Evolutionary conservation across 2,113 vertebrate species (phyloP), one percentile per base, ranked within the genome.

Genomic region (Buteo buteo): DNA sequence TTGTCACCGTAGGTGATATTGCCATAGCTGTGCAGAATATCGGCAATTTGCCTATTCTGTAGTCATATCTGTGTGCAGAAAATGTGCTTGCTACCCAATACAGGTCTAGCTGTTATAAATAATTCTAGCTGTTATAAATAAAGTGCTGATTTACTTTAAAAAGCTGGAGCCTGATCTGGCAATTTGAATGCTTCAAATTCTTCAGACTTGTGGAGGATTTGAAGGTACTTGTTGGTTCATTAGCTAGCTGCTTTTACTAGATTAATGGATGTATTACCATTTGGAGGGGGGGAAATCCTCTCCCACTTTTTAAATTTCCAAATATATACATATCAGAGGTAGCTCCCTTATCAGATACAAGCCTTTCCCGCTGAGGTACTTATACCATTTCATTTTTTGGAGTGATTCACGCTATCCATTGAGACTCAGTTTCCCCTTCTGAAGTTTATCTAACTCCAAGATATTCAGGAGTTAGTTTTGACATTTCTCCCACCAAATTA

Each of bases 51-150:
- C 88, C 90, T 79, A 47, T 69, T 73, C 88, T 83, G 38, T 67
- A 92, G 88, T 76, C 79, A 14, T 82, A 81, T 72, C 74, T 92
- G 76, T 47, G 82, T 57, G 62, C 47, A 92, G 83, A 91, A 96
- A 96, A 73, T 91, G 59, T 86, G 64, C 88, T 92, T 86, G 76
- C 82, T 82, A 95, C 54, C 73, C 91, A 79, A 36, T 36, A 93
- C 73, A 93, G 78, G 90, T 93, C 82, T 94, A 72, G 62, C 22
- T 69, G 84, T 65, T 87, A 94, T 93, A 96, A 96, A 95, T 96
- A 96, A 94, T 87, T 91, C 83, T 89, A 78, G 73, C 77, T 76
- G 38, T 54, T 93, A n/a, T 40, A 93, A 96, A 91, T 93, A 96
- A 82, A 88, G 49, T 52, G 52, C 70, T 82, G 81, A 82, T 91